Conservation (phyloP, 2,113 vertebrate species). For the Struthio camelus region DNA sequence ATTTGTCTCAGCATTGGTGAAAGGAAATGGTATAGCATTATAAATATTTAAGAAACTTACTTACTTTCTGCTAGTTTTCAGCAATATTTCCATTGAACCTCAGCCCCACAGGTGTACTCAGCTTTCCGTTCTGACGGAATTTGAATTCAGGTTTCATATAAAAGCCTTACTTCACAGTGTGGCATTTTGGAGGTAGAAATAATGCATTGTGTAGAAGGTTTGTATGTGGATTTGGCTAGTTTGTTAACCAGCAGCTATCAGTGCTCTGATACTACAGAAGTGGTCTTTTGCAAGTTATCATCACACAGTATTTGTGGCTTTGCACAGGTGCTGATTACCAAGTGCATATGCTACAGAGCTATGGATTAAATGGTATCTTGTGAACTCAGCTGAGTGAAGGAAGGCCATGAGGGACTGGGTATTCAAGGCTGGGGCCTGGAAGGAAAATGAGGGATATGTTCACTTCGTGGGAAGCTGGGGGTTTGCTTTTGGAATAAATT, state of each 20-base stretch:
- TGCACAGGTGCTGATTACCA: not conserved
- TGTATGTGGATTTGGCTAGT: not conserved
- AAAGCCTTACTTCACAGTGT: not conserved
- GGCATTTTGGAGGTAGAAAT: not conserved
- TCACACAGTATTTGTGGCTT: not conserved
- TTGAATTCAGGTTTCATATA: not conserved
- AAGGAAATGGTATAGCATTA: accelerated
- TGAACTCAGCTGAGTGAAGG: not conserved
- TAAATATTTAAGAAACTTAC: not conserved
- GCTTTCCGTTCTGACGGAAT: not conserved
- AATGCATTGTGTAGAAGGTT: accelerated
- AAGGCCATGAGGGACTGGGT: not conserved
- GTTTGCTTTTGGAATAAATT: not conserved
- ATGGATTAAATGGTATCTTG: not conserved
- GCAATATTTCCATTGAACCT: accelerated
- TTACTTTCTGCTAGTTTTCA: not conserved
- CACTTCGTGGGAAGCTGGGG: not conserved
- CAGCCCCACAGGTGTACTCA: not conserved
- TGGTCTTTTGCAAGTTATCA: accelerated
- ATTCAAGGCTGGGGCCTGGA: not conserved
- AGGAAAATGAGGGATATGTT: not conserved
- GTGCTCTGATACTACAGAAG: not conserved
- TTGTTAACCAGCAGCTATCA: not conserved
- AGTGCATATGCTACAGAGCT: not conserved
- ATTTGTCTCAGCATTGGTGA: not conserved